These are phyloP conservation scores for Microtus richardsoni DNA, from an alignment of 2,113 vertebrate species.

Conservation along the genomic window DNA sequence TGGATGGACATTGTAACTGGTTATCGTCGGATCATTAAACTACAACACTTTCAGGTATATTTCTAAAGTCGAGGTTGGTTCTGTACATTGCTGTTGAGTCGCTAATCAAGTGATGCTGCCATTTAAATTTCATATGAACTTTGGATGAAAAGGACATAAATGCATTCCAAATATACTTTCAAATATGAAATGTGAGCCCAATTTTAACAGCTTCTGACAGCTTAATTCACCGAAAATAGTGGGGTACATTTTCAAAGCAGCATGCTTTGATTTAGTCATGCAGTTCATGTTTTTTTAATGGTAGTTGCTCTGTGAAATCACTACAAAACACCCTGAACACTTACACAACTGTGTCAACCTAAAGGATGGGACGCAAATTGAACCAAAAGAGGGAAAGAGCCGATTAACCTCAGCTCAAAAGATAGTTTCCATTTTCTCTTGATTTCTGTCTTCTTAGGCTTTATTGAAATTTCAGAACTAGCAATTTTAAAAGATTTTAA, in stretches of 20 bases:
- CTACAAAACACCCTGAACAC: conserved; percentile 45
- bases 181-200: conserved; percentile 55
- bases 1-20: neutral
- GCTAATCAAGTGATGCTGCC: neutral
- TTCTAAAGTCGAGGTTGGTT: conserved; percentile 37
- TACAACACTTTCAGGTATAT: neutral
- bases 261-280: conserved; percentile 57
- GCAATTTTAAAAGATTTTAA: conserved; percentile 1
- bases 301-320: conserved; percentile 59
- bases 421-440: conserved; percentile 28
- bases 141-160: conserved; percentile 53
- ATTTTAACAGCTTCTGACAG: conserved; percentile 70
- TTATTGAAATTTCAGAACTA: conserved; percentile 49
- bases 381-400: conserved; percentile 57
- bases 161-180: conserved; percentile 43
- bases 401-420: conserved; percentile 41
- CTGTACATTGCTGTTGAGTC: neutral
- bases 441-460: conserved; percentile 21
- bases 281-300: conserved; percentile 45
- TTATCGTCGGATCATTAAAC: neutral
- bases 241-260: conserved; percentile 67
- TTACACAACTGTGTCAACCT: conserved; percentile 35
- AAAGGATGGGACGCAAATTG: conserved; percentile 42
- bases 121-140: conserved; percentile 49
- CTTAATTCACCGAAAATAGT: conserved; percentile 74